phyloP scores from a whole-genome alignment of 1,140 invertebrate genomes.

The Atta cephalotes region DNA sequence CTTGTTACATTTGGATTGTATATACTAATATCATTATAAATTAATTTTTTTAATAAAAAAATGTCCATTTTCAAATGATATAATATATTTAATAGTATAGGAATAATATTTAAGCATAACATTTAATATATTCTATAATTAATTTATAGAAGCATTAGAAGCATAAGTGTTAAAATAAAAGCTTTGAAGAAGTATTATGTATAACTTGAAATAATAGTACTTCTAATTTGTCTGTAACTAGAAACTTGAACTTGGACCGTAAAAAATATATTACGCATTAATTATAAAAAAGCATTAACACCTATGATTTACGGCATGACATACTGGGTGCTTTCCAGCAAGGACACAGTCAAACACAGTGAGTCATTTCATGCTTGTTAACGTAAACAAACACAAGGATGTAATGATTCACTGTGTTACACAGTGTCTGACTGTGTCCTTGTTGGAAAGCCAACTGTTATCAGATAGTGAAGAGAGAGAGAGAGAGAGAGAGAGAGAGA shows the following conservation, averaged over 20 bases:
- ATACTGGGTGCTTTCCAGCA: background rate
- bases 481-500: too few relatives aligned
- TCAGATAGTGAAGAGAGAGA: too few relatives aligned
- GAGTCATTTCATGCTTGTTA: too few relatives aligned
- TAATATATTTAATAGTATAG: too few relatives aligned
- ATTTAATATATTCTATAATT: background rate
- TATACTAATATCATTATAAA: constrained; percentile 1
- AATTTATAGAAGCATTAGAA: background rate
- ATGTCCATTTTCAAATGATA: background rate
- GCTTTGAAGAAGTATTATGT: background rate
- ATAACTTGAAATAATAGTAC: constrained; percentile 1
- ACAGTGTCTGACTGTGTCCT: too few relatives aligned
- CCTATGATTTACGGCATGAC: background rate
- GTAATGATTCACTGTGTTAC: too few relatives aligned
- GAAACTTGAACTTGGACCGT: background rate
- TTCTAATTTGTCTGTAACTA: background rate
- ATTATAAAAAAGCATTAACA: constrained; percentile 9
- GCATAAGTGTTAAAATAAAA: background rate
- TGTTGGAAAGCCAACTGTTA: too few relatives aligned
- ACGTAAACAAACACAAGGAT: too few relatives aligned
- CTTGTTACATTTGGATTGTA: background rate
- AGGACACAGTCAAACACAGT: too few relatives aligned
- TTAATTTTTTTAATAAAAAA: background rate
- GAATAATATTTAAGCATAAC: background rate
- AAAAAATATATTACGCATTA: background rate